A percentile compares a stretch with the other conserved stretches of the same genome.
phyloP scores from a whole-genome alignment of 2,113 vertebrate species.

The Microcebus murinus region DNA sequence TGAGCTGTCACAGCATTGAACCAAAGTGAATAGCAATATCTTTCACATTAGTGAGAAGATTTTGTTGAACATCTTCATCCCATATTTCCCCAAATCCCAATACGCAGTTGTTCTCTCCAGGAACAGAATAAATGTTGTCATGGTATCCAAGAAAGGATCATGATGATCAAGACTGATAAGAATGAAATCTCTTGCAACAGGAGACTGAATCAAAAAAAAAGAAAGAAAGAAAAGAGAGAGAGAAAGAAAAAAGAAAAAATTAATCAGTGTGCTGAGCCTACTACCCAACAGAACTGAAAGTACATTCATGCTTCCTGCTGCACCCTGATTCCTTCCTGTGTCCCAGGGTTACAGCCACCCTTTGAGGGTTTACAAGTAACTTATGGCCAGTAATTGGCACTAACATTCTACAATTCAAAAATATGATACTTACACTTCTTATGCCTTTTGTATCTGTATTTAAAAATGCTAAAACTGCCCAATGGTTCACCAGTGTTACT shows the following conservation, averaged over 20 bases:
- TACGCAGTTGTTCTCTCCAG: neutral
- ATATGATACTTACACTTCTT: neutral
- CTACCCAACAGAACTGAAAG: neutral
- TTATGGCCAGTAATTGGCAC: neutral
- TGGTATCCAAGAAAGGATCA: neutral
- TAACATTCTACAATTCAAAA: conserved; percentile 29
- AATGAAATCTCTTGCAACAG: neutral
- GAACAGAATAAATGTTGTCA: neutral
- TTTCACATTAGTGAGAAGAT: neutral
- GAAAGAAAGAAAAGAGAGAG: neutral
- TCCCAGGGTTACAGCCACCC: too few species aligned
- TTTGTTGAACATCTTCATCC: conserved; percentile 4
- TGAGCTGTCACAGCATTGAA: neutral
- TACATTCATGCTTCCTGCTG: neutral
- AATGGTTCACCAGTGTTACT: neutral
- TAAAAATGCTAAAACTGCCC: neutral
- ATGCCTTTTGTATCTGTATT: neutral
- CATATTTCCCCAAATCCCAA: neutral
- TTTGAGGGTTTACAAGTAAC: neutral
- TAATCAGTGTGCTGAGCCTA: neutral
- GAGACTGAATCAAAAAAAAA: neutral
- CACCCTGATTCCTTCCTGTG: neutral
- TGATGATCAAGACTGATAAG: neutral
- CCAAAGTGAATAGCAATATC: neutral
- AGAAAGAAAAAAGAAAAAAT: neutral